Conservation (phyloP, 2,888 invertebrate genomes). For the Mylabris sibirica region DNA sequence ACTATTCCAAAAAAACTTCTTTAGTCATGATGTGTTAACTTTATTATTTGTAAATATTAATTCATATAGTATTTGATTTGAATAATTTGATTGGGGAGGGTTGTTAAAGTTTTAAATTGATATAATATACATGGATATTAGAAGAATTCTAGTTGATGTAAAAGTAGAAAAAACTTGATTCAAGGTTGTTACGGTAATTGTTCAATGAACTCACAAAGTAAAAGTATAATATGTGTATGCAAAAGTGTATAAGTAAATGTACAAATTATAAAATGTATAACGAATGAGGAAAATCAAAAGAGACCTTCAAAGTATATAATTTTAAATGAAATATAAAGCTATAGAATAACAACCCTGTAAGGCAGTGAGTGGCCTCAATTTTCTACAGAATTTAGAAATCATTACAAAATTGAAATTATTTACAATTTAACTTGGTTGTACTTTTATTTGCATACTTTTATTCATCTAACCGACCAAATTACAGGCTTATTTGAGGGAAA, state of each 20-base stretch:
- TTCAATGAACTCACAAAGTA: slow-evolving; percentile 22
- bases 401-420: neutral
- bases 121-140: neutral
- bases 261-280: neutral
- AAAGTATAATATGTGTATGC: slow-evolving; percentile 10
- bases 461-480: neutral
- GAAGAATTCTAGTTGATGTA: slow-evolving; percentile 4
- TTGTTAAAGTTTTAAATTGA: neutral
- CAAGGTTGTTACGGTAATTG: slow-evolving; percentile 23
- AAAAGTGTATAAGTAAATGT: neutral
- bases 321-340: neutral
- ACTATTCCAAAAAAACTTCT: neutral
- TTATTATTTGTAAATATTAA: too few relatives aligned
- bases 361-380: slow-evolving; percentile 1
- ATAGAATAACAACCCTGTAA: neutral
- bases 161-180: slow-evolving; percentile 15
- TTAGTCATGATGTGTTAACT: neutral
- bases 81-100: too few relatives aligned
- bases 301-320: neutral
- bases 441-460: neutral
- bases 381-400: neutral
- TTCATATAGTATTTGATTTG: neutral
- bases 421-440: neutral
- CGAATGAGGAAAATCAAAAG: neutral
- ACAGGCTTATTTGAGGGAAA: neutral